A percentile compares a stretch with the other conserved stretches of the same genome.
These are phyloP conservation scores for Pemphigus obesinymphae DNA, from an alignment of 1,140 invertebrate species.

Conservation along the genomic window DNA sequence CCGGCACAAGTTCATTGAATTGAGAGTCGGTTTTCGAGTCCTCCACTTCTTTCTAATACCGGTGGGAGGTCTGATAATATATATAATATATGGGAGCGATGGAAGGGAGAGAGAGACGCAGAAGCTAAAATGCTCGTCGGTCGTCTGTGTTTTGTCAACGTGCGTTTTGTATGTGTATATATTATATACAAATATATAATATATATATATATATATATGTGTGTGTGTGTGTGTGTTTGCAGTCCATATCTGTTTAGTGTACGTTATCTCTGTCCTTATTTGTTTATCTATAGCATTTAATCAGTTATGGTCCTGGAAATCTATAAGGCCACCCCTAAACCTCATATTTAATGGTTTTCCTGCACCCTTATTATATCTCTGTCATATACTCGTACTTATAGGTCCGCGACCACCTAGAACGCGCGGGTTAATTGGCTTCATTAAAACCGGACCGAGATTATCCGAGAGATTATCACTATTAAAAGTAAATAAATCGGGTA, in stretches of 20 bases:
- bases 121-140: not conserved
- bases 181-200: not conserved
- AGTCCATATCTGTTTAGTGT: not conserved
- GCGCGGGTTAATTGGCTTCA: too few relatives aligned
- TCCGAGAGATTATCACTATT: not conserved
- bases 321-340: not conserved
- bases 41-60: constrained; percentile 15
- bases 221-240: not conserved
- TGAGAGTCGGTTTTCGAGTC: constrained; percentile 5
- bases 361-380: not conserved
- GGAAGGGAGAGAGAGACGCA: not conserved
- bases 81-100: not conserved
- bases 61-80: constrained; percentile 37
- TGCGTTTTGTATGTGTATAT: not conserved
- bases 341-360: not conserved
- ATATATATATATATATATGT: not conserved
- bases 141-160: constrained; percentile 35
- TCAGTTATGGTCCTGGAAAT: not conserved
- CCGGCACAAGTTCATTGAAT: constrained; percentile 22
- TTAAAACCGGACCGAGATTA: not conserved
- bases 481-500: not conserved
- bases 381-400: not conserved
- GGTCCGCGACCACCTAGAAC: not conserved
- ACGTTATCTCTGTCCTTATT: not conserved
- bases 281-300: not conserved